Percentiles rank a stretch among this genome's conserved stretches.
These are phyloP conservation scores for Pseudomyrmex concolor DNA, from an alignment of 1,140 invertebrate species.

Conservation along the genomic window DNA sequence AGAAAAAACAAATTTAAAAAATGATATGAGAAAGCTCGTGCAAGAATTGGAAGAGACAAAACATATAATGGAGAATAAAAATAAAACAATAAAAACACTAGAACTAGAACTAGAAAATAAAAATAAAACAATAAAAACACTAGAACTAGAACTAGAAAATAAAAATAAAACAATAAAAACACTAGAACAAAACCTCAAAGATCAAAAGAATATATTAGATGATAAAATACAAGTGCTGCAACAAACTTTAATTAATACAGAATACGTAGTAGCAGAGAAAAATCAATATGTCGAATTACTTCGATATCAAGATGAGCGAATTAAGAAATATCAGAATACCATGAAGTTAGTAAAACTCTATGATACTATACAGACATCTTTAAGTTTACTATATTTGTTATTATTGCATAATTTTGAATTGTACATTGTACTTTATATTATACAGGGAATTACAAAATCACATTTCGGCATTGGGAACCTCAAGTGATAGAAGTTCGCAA, in stretches of 20 bases:
- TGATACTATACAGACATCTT: neutral
- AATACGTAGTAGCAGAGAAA: conserved; percentile 71
- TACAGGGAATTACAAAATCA: conserved; percentile 70
- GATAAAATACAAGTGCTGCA: conserved; percentile 67
- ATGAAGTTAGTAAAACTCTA: conserved; percentile 68
- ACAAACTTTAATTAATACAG: conserved; percentile 60
- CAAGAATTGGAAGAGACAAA: conserved; percentile 62
- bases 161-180: conserved; percentile 58
- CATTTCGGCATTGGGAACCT: conserved; percentile 59
- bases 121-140: conserved; percentile 56
- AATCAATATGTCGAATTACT: conserved; percentile 69
- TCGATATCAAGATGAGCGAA: conserved; percentile 67
- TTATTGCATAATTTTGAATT: neutral
- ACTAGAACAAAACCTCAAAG: conserved; percentile 38
- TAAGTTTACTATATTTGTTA: neutral
- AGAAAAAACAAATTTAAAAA: conserved; percentile 48
- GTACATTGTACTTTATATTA: conserved; percentile 26
- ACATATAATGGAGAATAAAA: conserved; percentile 37
- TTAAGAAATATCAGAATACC: conserved; percentile 61
- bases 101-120: conserved; percentile 58
- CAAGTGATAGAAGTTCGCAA: conserved; percentile 51
- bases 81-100: conserved; percentile 62
- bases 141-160: conserved; percentile 61
- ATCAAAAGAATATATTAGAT: conserved; percentile 63
- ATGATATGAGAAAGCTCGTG: conserved; percentile 44